Evolutionary conservation across 2,888 invertebrate species (phyloP), one percentile per base, ranked within the genome.

Genomic region (Oligia fasciuncula): DNA sequence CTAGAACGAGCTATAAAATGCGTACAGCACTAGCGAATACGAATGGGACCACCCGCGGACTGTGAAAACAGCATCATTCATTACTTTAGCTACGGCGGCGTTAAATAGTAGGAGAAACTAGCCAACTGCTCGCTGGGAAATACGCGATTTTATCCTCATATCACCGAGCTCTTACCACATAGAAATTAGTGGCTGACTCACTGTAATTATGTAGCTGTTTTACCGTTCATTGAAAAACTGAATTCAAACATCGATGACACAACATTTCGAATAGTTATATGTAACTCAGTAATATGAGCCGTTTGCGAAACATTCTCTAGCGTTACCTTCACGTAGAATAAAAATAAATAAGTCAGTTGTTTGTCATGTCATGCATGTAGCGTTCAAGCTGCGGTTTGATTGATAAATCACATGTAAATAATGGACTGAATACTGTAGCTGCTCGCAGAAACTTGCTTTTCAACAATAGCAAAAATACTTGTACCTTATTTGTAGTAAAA

Each of bases 31-130:
- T 75, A 65, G 78, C 76, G 82, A 85, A 84, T 89, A 81, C 83
- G 76, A 88, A 86, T 89, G 68, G 68, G 89, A 88, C 91, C 91
- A 91, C 91, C 84, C 86, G 80, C 84, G 72, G 51, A 29, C 69
- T 62, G 73, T 79, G 81, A 71, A 81, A 83, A 82, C 82, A 83
- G 72, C 69, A 65, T 65, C 49, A 46, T 13, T 13, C 62, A 65
- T 69, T 29, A 65, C 49, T 74, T 73, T 65, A 35, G 40, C n/a
- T 46, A 11, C 35, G 11, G 54, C 8, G n/a, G 54, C 8, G n/a
- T 40, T 51, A 67, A 54, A 49, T 72, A 63, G 66, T 77, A 19
- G 46, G 46, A 35, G 71, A 79, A 76, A 49, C 65, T 73, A n/a
- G 11, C 2, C 29, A 86, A 84, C 54, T 83, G 86, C 73, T 63